Evolutionary conservation across 1,140 invertebrate species (phyloP).

Genomic region (Drosophila kurseongensis): DNA sequence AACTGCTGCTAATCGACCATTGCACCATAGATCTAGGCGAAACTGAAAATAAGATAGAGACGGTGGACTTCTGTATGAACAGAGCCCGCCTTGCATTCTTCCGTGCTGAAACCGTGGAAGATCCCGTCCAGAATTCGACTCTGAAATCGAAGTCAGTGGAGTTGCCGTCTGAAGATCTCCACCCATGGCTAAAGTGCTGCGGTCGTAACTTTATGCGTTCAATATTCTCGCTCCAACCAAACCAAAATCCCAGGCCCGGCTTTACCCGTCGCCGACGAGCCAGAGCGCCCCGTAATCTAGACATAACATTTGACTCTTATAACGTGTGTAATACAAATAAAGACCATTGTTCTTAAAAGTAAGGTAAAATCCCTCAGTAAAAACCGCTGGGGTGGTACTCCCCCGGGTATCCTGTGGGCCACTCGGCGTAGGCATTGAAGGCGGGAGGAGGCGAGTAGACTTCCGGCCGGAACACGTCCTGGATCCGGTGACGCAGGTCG

Average conservation of each 20-base stretch:
- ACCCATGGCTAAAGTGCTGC: slow-evolving; percentile 23
- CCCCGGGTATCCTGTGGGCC: neutral
- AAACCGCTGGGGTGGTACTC: slow-evolving; percentile 1
- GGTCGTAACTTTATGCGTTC: slow-evolving; percentile 16
- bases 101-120: too few relatives aligned
- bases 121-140: neutral
- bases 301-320: neutral
- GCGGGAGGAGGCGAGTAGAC: neutral
- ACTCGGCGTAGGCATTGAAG: neutral
- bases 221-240: slow-evolving; percentile 8
- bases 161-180: neutral
- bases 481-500: slow-evolving; percentile 22
- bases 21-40: neutral
- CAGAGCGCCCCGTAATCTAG: neutral
- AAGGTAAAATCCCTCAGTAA: neutral
- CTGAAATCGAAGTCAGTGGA: neutral
- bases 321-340: neutral
- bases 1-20: neutral
- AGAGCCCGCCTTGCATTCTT: neutral
- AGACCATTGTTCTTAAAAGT: too few relatives aligned
- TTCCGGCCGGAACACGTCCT: neutral
- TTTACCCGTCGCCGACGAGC: neutral
- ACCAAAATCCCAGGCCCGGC: neutral
- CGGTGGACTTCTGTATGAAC: slow-evolving; percentile 10
- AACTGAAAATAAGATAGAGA: neutral